phyloP scores from a whole-genome alignment of 2,113 vertebrate species.

The Dermatemys mawii region DNA sequence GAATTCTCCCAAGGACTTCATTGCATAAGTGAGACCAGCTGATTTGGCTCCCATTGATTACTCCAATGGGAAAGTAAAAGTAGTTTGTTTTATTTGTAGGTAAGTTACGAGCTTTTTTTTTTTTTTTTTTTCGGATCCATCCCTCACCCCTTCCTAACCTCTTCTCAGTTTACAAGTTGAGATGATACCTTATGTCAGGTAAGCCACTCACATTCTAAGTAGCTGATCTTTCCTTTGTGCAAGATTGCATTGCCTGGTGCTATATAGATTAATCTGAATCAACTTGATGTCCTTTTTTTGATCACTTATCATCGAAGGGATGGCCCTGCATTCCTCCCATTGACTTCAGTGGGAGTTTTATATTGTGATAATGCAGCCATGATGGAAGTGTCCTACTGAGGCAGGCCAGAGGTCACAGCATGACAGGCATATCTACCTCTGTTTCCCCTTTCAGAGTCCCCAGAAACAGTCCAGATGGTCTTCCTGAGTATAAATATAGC shows the following conservation, averaged over 20 bases:
- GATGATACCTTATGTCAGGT: not conserved
- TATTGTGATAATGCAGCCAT: not conserved
- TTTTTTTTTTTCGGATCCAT: not conserved
- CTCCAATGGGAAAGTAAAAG: not conserved
- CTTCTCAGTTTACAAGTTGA: not conserved
- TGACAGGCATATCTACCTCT: not conserved
- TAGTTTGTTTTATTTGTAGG: not conserved
- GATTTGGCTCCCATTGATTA: not conserved
- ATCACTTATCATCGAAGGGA: not conserved
- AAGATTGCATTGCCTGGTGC: not conserved
- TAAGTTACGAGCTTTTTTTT: not conserved
- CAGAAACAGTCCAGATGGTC: not conserved
- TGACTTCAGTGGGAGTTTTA: not conserved
- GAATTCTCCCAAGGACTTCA: not conserved
- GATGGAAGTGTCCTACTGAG: not conserved
- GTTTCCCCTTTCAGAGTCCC: not conserved
- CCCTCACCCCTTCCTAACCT: not conserved
- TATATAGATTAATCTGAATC: not conserved
- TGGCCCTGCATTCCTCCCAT: not conserved
- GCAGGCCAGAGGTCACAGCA: not conserved
- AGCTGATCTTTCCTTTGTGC: not conserved
- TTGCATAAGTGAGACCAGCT: not conserved
- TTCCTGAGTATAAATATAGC: not conserved
- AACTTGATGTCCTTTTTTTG: not conserved
- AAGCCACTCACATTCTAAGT: not conserved